phyloP scores from a whole-genome alignment of 2,797 vertebrate genomes.

The Sebastes reedi region DNA sequence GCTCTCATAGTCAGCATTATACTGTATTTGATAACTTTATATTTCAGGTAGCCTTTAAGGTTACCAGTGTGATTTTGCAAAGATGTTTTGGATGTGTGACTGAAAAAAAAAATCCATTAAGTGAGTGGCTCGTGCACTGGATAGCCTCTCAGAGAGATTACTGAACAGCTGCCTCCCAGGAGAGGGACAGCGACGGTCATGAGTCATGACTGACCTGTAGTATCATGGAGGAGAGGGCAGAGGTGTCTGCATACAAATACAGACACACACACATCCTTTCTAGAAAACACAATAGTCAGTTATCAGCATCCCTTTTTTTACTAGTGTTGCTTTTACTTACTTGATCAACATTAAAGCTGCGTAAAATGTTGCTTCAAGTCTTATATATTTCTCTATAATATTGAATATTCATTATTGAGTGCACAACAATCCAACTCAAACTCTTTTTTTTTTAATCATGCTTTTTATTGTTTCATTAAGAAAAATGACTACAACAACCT shows the following conservation, averaged over 20 bases:
- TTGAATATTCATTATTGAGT: background rate
- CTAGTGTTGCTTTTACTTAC: background rate
- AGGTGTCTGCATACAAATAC: slow-evolving; percentile 22
- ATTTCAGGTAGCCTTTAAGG: slow-evolving; percentile 25
- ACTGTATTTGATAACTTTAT: slow-evolving; percentile 24
- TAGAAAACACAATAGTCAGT: slow-evolving; percentile 38
- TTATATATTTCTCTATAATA: background rate
- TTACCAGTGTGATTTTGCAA: slow-evolving; percentile 53
- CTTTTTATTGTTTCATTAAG: too few relatives aligned
- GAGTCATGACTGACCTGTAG: slow-evolving; percentile 59
- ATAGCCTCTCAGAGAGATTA: slow-evolving; percentile 81
- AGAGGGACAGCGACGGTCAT: slow-evolving; percentile 59
- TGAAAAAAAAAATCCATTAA: slow-evolving; percentile 77
- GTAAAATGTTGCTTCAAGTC: background rate
- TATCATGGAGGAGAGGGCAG: slow-evolving; percentile 52
- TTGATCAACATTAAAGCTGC: background rate
- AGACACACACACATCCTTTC: slow-evolving; percentile 3
- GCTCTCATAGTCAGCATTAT: slow-evolving; percentile 15
- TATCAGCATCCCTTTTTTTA: background rate
- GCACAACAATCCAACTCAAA: background rate
- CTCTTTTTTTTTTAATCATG: too few relatives aligned
- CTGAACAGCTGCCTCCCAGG: slow-evolving; percentile 73
- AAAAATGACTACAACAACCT: too few relatives aligned
- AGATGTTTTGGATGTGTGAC: slow-evolving; percentile 66
- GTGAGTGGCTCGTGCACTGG: slow-evolving; percentile 52